A percentile compares a stretch with the other conserved stretches of the same genome.
phyloP scores from a whole-genome alignment of 2,113 vertebrate species.

The Pycnonotus jocosus region DNA sequence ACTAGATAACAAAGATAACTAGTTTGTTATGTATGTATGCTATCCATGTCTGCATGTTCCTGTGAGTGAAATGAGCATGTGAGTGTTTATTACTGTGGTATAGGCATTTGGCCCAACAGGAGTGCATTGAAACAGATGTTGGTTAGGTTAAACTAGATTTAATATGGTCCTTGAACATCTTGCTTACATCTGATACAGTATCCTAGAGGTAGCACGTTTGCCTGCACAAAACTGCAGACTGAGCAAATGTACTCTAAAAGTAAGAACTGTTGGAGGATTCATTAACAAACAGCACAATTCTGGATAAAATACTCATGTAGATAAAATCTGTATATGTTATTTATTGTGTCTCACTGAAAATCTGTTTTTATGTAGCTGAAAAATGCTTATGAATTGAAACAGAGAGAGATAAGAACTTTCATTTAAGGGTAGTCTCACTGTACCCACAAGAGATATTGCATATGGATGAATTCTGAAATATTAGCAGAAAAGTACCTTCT shows the following conservation, averaged over 20 bases:
- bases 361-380: not conserved
- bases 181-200: not conserved
- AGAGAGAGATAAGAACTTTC: not conserved
- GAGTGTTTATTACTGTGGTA: not conserved
- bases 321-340: not conserved
- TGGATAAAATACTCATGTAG: not conserved
- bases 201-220: not conserved
- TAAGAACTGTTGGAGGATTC: not conserved
- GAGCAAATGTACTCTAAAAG: not conserved
- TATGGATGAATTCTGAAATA: not conserved
- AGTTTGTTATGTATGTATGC: rapidly evolving
- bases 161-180: not conserved
- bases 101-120: not conserved
- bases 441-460: not conserved
- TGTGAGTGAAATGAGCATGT: not conserved
- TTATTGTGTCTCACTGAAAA: not conserved
- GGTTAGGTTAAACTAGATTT: not conserved
- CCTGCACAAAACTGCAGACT: not conserved
- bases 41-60: not conserved
- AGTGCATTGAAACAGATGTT: not conserved
- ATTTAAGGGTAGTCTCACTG: not conserved
- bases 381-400: not conserved
- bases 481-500: not conserved
- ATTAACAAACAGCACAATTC: not conserved
- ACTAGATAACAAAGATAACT: too few species aligned